Conservation (phyloP, 2,797 vertebrate genomes). For the Aldrovandia affinis region DNA sequence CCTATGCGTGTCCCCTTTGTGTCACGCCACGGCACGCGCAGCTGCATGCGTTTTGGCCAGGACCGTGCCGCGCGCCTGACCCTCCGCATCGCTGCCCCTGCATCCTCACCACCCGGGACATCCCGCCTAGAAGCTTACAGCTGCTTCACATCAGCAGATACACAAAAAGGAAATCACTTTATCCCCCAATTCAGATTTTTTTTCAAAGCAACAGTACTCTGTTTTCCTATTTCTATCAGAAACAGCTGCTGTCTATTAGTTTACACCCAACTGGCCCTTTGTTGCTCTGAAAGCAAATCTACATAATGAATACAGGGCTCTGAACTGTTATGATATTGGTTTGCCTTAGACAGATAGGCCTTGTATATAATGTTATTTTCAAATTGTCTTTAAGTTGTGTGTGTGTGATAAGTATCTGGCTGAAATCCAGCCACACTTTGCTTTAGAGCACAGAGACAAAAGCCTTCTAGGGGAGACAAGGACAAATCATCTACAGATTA, state of each 20-base stretch:
- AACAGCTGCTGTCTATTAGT: constrained; percentile 38
- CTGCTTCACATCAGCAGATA: constrained; percentile 37
- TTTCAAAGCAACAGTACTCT: constrained; percentile 24
- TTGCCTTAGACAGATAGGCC: neutral
- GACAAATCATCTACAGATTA: constrained; percentile 29
- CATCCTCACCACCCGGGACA: neutral
- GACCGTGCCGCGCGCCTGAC: too few species aligned
- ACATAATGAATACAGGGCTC: constrained; percentile 25
- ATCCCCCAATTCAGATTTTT: constrained; percentile 17
- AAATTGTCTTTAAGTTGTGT: constrained; percentile 6
- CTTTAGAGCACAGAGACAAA: constrained; percentile 12
- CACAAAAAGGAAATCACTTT: constrained; percentile 34
- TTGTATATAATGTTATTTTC: neutral
- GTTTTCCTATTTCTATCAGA: constrained; percentile 22
- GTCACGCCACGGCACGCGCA: too few species aligned
- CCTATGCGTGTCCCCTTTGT: neutral
- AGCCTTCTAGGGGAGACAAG: constrained; percentile 12
- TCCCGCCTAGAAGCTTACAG: constrained; percentile 4
- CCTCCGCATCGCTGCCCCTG: neutral
- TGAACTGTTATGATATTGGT: neutral
- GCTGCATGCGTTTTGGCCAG: neutral
- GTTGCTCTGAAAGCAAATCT: constrained; percentile 17
- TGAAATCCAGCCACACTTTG: constrained; percentile 5
- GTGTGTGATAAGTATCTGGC: neutral
- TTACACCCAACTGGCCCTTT: constrained; percentile 18